These are phyloP conservation scores for Babylonia areolata DNA, from an alignment of 1,140 invertebrate genomes.

Conservation along the genomic window DNA sequence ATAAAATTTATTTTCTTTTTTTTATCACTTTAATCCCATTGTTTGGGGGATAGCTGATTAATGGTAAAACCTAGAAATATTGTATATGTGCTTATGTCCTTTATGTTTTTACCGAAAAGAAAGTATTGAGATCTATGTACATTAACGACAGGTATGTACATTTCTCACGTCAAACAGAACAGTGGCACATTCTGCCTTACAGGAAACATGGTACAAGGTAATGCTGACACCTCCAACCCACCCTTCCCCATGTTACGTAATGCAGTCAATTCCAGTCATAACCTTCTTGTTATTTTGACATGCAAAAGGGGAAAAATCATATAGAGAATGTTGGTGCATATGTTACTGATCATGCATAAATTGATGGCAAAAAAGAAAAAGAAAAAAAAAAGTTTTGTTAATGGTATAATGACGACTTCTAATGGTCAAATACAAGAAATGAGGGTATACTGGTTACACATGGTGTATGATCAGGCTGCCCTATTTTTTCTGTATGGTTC, in stretches of 20 bases:
- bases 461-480: constrained; percentile 6
- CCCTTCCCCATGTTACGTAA: not conserved
- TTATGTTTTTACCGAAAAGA: constrained; percentile 24
- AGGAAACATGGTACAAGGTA: not conserved
- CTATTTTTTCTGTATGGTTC: not conserved
- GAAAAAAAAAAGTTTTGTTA: not conserved
- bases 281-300: not conserved
- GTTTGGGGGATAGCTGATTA: constrained; percentile 39
- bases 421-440: not conserved
- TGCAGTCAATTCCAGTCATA: not conserved
- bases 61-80: constrained; percentile 36
- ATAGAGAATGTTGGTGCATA: not conserved
- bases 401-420: not conserved
- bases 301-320: not conserved
- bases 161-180: constrained; percentile 4
- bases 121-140: constrained; percentile 39
- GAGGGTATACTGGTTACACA: not conserved
- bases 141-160: constrained; percentile 37
- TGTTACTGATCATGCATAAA: not conserved
- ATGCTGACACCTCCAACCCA: not conserved
- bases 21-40: constrained; percentile 40
- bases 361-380: not conserved
- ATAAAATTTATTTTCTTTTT: constrained; percentile 40
- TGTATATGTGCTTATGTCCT: constrained; percentile 23
- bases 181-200: not conserved